Evolutionary conservation across 2,797 vertebrate species (phyloP).

Genomic region (Harpagifer antarcticus): DNA sequence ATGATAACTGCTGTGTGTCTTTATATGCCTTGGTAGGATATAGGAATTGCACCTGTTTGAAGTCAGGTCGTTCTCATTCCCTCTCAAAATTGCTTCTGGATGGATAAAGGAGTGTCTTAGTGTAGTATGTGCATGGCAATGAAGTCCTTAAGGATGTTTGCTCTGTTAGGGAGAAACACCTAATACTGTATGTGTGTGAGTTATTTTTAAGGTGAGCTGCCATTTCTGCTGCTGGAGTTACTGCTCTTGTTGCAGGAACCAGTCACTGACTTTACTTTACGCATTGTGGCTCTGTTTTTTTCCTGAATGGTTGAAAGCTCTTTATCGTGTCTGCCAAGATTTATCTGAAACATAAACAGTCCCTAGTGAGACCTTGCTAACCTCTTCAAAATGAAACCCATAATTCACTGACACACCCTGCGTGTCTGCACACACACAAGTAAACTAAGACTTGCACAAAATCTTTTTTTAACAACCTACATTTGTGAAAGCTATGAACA

Average conservation of each 20-base stretch:
- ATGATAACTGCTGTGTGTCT: constrained; percentile 3
- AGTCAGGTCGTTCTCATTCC: constrained; percentile 11
- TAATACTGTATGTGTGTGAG: neutral
- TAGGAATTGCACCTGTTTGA: neutral
- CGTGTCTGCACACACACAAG: neutral
- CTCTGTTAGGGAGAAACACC: neutral
- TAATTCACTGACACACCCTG: constrained; percentile 65
- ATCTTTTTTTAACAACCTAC: constrained; percentile 41
- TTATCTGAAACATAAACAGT: constrained; percentile 64
- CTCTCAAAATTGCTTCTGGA: constrained; percentile 3
- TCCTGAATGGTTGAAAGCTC: constrained; percentile 6
- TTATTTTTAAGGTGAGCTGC: neutral
- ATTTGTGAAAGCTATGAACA: constrained; percentile 49
- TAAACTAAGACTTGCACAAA: constrained; percentile 15
- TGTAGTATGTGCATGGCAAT: neutral
- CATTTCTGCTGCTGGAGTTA: constrained; percentile 1
- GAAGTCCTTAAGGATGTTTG: constrained; percentile 21
- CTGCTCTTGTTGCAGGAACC: neutral
- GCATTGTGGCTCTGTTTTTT: constrained; percentile 8
- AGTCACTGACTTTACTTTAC: constrained; percentile 9
- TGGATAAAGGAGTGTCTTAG: neutral
- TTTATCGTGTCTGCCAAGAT: constrained; percentile 38
- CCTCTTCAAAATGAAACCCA: constrained; percentile 69
- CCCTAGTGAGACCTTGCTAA: constrained; percentile 46
- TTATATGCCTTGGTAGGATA: neutral